Evolutionary conservation across 2,113 vertebrate genomes (phyloP).

Genomic region (Mesembrinibis cayennensis): DNA sequence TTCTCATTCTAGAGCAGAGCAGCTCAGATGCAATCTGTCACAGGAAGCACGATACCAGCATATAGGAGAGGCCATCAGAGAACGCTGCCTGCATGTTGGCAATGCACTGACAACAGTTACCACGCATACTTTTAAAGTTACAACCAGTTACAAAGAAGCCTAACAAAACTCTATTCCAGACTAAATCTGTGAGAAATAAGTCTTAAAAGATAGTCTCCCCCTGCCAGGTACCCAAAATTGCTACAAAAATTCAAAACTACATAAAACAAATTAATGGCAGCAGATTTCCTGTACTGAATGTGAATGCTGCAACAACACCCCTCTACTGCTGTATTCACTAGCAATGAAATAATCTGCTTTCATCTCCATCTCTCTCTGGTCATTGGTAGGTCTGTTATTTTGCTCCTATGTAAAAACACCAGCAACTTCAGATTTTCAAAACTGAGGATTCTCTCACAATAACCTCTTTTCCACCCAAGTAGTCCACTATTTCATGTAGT

Average conservation of each 20-base stretch:
- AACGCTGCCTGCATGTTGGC: not conserved
- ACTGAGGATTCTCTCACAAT: not conserved
- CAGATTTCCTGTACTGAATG: not conserved
- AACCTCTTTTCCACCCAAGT: slow-evolving; percentile 8
- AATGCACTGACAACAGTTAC: not conserved
- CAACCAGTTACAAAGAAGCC: not conserved
- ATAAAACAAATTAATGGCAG: not conserved
- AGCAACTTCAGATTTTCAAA: not conserved
- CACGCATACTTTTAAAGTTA: not conserved
- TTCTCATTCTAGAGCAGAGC: not conserved
- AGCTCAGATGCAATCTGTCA: not conserved
- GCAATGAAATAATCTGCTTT: not conserved
- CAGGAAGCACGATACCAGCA: not conserved
- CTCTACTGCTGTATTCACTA: not conserved
- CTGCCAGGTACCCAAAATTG: not conserved
- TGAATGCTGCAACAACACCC: not conserved
- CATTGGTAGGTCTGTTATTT: not conserved
- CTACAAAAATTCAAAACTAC: not conserved
- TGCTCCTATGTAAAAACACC: not conserved
- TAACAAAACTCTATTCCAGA: not conserved
- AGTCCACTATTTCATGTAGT: not conserved
- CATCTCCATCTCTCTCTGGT: not conserved
- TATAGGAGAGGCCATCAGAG: not conserved
- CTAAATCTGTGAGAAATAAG: not conserved
- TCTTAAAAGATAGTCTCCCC: not conserved